phyloP scores from a whole-genome alignment of 2,113 vertebrate species.

The Smithornis capensis region DNA sequence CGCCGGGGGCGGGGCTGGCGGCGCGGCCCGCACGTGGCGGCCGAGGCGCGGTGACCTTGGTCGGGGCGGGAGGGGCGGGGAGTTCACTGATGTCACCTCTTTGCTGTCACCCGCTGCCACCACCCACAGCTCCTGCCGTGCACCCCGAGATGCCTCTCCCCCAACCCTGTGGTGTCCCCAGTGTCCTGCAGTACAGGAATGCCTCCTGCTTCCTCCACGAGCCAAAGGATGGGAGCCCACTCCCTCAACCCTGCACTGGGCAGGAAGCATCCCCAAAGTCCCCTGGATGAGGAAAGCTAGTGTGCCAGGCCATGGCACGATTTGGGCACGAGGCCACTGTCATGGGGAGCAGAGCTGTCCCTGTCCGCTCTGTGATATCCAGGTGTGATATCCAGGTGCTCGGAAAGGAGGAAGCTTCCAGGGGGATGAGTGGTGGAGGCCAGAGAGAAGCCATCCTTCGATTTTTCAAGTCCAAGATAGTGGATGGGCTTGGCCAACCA shows the following conservation, averaged over 20 bases:
- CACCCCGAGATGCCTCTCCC: neutral
- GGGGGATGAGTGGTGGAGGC: fast-evolving
- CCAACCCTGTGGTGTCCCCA: neutral
- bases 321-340: fast-evolving
- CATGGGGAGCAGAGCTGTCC: neutral
- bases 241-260: fast-evolving
- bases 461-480: fast-evolving
- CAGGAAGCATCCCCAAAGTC: fast-evolving
- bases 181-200: fast-evolving
- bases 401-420: neutral
- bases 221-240: fast-evolving
- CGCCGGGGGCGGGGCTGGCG: neutral
- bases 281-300: fast-evolving
- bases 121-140: neutral
- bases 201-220: neutral
- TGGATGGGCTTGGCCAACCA: fast-evolving
- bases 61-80: neutral
- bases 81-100: no score
- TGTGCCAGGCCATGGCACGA: fast-evolving
- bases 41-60: neutral
- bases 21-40: neutral
- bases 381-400: fast-evolving
- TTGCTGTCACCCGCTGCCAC: fast-evolving
- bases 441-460: fast-evolving
- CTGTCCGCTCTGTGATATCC: fast-evolving